These are phyloP conservation scores for Habropoda laboriosa DNA, from an alignment of 1,140 invertebrate genomes.

Conservation along the genomic window DNA sequence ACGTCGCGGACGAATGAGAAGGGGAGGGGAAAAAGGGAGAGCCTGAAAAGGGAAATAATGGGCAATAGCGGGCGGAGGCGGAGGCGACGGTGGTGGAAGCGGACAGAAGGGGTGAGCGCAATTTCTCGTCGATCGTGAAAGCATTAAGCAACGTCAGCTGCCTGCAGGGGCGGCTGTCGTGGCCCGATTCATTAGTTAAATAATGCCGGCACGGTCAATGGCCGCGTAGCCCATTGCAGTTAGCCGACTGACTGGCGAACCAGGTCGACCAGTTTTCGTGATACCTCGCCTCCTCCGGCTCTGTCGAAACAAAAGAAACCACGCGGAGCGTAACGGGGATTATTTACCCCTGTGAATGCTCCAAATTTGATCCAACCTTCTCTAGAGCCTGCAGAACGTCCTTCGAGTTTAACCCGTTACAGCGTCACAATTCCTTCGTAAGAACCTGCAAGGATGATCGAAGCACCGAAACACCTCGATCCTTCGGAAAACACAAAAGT, in stretches of 20 bases:
- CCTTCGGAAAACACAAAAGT: no score
- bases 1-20: not conserved
- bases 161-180: slow-evolving; percentile 40
- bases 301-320: slow-evolving; percentile 45
- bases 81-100: not conserved
- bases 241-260: slow-evolving; percentile 37
- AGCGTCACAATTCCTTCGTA: no score
- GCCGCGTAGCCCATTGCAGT: slow-evolving; percentile 41
- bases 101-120: slow-evolving; percentile 8
- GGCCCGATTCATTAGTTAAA: slow-evolving; percentile 63
- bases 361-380: no score
- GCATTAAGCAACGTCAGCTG: slow-evolving; percentile 63
- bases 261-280: slow-evolving; percentile 57
- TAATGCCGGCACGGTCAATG: slow-evolving; percentile 55
- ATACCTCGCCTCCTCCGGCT: slow-evolving; percentile 8
- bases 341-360: not conserved
- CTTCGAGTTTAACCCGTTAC: no score
- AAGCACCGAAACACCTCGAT: no score
- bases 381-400: no score
- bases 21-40: not conserved
- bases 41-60: slow-evolving; percentile 15
- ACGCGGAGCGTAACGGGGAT: slow-evolving; percentile 30
- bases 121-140: slow-evolving; percentile 57
- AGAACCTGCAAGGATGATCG: no score
- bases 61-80: slow-evolving; percentile 32